Evolutionary conservation across 2,888 invertebrate species (phyloP).

Genomic region (Ectemnius lituratus): DNA sequence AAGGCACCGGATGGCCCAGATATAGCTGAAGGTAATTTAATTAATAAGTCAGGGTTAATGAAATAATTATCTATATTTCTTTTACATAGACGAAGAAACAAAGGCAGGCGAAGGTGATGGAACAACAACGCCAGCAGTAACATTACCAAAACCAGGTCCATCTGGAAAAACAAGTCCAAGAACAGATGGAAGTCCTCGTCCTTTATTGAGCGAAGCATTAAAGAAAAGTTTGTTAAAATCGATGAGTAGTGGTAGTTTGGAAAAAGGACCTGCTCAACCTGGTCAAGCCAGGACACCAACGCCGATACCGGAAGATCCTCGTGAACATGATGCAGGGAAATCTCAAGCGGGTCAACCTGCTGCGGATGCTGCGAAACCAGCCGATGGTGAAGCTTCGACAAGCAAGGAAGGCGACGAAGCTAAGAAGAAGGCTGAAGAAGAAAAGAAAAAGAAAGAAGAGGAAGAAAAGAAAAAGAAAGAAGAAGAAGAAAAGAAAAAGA

Average conservation of each 20-base stretch:
- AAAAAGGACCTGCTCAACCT: slow-evolving; percentile 34
- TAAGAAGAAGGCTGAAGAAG: slow-evolving; percentile 14
- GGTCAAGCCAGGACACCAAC: slow-evolving; percentile 77
- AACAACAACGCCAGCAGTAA: not conserved
- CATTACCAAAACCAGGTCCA: not conserved
- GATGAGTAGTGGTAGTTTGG: slow-evolving; percentile 53
- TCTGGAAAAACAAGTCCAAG: not conserved
- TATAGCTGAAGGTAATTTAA: slow-evolving; percentile 14
- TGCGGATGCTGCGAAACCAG: slow-evolving; percentile 38
- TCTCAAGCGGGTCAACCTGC: slow-evolving; percentile 76
- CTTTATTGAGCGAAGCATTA: slow-evolving; percentile 45
- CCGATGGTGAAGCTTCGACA: not conserved
- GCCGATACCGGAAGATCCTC: slow-evolving; percentile 81
- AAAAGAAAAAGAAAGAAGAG: slow-evolving; percentile 25
- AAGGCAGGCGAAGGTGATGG: not conserved
- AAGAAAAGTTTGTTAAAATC: slow-evolving; percentile 65
- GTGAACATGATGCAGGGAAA: slow-evolving; percentile 77
- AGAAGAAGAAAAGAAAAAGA: slow-evolving; percentile 30
- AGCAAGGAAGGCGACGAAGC: slow-evolving; percentile 27
- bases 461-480: slow-evolving; percentile 56
- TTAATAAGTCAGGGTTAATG: not conserved
- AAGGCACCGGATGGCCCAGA: slow-evolving; percentile 68
- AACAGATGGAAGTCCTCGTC: not conserved
- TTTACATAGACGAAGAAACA: not conserved
- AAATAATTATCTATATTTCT: not conserved